phyloP scores from a whole-genome alignment of 2,888 invertebrate genomes.

The Spisula solida region DNA sequence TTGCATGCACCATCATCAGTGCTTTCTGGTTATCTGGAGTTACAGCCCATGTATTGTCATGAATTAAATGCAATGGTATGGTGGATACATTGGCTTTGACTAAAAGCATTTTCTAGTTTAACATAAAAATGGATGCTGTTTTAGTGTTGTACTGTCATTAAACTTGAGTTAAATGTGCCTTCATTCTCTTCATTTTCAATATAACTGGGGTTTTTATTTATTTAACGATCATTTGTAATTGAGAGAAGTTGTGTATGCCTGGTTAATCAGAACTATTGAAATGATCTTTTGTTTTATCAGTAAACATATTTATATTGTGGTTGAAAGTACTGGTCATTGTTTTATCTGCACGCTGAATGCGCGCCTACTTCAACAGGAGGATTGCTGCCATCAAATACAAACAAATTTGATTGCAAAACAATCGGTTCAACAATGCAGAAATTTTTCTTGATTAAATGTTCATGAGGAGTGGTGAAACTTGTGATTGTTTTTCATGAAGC shows the following conservation, averaged over 20 bases:
- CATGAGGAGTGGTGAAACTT: neutral
- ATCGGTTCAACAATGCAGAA: neutral
- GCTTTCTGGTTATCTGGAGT: too few species aligned
- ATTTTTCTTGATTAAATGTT: conserved; percentile 9
- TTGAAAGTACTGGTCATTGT: neutral
- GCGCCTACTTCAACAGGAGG: neutral
- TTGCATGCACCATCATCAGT: too few species aligned
- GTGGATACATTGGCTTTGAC: too few species aligned
- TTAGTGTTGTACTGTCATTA: too few species aligned
- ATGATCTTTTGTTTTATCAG: neutral
- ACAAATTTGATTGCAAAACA: conserved; percentile 4
- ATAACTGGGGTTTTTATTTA: too few species aligned
- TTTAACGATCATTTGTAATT: too few species aligned
- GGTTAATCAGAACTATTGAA: neutral
- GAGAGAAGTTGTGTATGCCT: neutral
- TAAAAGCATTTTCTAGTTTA: too few species aligned
- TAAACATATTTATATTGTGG: neutral
- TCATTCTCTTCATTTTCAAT: too few species aligned
- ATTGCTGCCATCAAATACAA: neutral
- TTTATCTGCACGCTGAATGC: neutral
- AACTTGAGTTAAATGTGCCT: too few species aligned
- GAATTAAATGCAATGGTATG: too few species aligned
- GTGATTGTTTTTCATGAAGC: neutral
- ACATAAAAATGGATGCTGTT: too few species aligned
- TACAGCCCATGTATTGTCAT: too few species aligned